Evolutionary conservation across 2,888 invertebrate species (phyloP), one percentile per base, ranked within the genome.

Genomic region (Parasteatoda lunata): DNA sequence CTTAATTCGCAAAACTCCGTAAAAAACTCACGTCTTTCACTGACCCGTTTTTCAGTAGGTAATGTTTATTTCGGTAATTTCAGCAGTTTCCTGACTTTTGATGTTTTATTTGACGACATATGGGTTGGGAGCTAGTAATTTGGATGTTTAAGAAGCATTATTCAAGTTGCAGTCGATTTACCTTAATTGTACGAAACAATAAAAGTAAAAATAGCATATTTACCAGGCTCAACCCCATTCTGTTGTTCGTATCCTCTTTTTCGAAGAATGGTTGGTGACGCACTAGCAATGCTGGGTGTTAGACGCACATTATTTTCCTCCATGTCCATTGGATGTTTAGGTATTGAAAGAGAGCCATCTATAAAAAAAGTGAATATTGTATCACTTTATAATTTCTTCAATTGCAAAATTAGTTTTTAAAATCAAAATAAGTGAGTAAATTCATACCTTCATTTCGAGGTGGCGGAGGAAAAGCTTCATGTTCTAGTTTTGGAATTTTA

Each of bases 191-290:
- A 30, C 30, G 2, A 30, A 30, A 30, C 2, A 30, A 30, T 30
- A 30, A 30, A 30, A 30, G 30, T 30, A 30, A 30, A 59, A 59
- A 13, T 59, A 59, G 8, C 4, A 59, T 59, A 59, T 13, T 59
- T 66, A 95, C 95, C 94, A 96, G 96, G 95, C 93, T 97, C 96
- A 91, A 96, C 94, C 88, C 96, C 97, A 92, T 97, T 96, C 93
- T 96, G 94, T 92, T 97, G 97, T 91, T 98, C 97, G 92, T 95
- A 97, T 11, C 96, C 95, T 91, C 97, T 94, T 91, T 97, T 95
- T 92, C 97, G 97, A 90, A 93, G 91, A 91, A 97, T 94, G 79
- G 94, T 93, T 52, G 94, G 94, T 89, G 92, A 91, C 54, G 92
- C 89, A 90, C 91, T 92, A 88, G 91, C 91, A 65, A 91, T 90